Evolutionary conservation across 2,113 vertebrate species (phyloP).

Genomic region (Tamias sibiricus): DNA sequence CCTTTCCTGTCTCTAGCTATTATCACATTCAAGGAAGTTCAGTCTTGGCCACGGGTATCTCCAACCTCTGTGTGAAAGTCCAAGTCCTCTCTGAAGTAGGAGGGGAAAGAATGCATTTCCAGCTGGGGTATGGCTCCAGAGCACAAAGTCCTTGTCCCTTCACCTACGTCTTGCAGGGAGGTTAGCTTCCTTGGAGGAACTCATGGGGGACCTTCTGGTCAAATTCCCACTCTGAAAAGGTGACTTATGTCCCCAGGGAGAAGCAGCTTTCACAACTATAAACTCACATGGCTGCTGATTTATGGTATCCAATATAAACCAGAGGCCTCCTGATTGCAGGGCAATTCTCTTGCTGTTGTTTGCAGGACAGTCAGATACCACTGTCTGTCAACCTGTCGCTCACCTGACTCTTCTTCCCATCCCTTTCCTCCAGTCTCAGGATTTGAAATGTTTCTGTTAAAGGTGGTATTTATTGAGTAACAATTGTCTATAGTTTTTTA

Average conservation of each 20-base stretch:
- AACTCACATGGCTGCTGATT: background rate
- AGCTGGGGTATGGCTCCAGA: too few relatives aligned
- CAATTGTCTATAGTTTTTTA: background rate
- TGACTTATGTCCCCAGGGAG: background rate
- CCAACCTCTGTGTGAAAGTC: background rate
- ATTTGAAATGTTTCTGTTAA: background rate
- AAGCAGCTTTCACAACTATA: background rate
- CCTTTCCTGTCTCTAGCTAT: background rate
- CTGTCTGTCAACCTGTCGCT: background rate
- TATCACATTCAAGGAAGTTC: background rate
- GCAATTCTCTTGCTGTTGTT: background rate
- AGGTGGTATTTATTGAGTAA: background rate
- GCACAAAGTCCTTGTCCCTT: background rate
- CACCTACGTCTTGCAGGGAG: rapidly evolving
- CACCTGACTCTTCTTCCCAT: background rate
- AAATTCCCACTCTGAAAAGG: background rate
- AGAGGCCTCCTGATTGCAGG: too few relatives aligned
- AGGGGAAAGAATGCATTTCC: background rate
- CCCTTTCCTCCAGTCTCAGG: background rate
- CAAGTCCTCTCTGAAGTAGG: background rate
- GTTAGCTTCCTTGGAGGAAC: background rate
- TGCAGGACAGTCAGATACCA: background rate
- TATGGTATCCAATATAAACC: background rate
- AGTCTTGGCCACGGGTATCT: background rate
- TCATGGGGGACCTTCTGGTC: background rate